Evolutionary conservation across 2,888 invertebrate genomes (phyloP), one percentile per base, ranked within the genome.

Genomic region (Watsonalla cultraria): DNA sequence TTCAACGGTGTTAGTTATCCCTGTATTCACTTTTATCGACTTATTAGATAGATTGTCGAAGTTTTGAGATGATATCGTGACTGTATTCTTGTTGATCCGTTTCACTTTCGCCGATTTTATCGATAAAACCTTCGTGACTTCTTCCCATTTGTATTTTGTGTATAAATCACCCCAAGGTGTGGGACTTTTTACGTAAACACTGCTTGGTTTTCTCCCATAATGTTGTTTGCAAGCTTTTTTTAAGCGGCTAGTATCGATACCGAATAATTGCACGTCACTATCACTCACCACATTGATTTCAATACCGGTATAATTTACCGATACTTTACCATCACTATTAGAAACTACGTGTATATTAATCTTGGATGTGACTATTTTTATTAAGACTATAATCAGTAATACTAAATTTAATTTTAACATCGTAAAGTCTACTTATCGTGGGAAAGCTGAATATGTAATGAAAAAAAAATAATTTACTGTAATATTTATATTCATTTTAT

Each of bases 91-190:
- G 4, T 53, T 61, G 0, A 76, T 46, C 11, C 51, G 59, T 53
- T 70, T 78, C 0, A 84, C 57, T 61, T 59, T 72, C 2, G 73
- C 80, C 0, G 78, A 80, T 68, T 79, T 76, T 45, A 81, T 59
- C 4, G 70, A 59, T 13, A 84, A 24, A 0, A 82, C 66, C 58
- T 71, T 74, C 0, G 71, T 68, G 0, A 87, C 74, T 63, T 78
- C 74, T 54, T 86, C 80, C 86, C 86, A 88, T 24, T 74, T 66
- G 52, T 82, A 80, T 46, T 54, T 74, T 51, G 77, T 72, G 56
- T 84, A 88, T 5, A 88, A 65, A 64, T 88, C 86, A 0, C 80
- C 82, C 87, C 88, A 87, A 0, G 86, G 87, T 0, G 88, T 88
- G 0, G 87, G 88, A 51, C 83, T 82, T 65, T 71, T 76, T 7